phyloP scores from a whole-genome alignment of 1,140 invertebrate species.

The Nasonia longicornis region DNA sequence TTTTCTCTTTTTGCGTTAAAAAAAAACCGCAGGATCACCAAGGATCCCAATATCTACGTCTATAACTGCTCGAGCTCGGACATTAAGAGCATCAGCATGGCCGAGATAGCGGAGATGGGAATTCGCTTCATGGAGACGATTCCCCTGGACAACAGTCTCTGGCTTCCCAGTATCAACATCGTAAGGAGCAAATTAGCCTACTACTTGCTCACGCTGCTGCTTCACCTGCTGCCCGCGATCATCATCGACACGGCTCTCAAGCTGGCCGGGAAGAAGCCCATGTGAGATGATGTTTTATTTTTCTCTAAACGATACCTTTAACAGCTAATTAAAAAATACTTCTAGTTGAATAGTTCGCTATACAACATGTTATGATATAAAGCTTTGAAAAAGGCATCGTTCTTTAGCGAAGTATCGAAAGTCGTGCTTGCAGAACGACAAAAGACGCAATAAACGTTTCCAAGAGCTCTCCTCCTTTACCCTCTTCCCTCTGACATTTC shows the following conservation, averaged over 20 bases:
- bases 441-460: neutral
- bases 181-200: slow-evolving; percentile 68
- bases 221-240: slow-evolving; percentile 79
- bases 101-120: slow-evolving; percentile 72
- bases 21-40: slow-evolving; percentile 53
- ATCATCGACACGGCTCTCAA: slow-evolving; percentile 75
- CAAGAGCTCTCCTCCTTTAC: neutral
- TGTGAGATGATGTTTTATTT: slow-evolving; percentile 68
- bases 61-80: slow-evolving; percentile 77
- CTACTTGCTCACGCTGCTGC: slow-evolving; percentile 72
- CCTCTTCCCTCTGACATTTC: neutral
- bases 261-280: slow-evolving; percentile 76
- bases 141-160: slow-evolving; percentile 78
- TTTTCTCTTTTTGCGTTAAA: neutral
- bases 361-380: no score
- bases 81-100: slow-evolving; percentile 78
- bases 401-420: neutral
- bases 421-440: neutral
- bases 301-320: neutral
- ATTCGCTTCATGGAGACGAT: slow-evolving; percentile 67
- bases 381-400: no score
- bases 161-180: slow-evolving; percentile 73
- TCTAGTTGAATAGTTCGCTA: no score
- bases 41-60: slow-evolving; percentile 69
- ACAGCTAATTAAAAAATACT: no score